Conservation (phyloP, 1,140 invertebrate genomes). For the Temnothorax longispinosus region DNA sequence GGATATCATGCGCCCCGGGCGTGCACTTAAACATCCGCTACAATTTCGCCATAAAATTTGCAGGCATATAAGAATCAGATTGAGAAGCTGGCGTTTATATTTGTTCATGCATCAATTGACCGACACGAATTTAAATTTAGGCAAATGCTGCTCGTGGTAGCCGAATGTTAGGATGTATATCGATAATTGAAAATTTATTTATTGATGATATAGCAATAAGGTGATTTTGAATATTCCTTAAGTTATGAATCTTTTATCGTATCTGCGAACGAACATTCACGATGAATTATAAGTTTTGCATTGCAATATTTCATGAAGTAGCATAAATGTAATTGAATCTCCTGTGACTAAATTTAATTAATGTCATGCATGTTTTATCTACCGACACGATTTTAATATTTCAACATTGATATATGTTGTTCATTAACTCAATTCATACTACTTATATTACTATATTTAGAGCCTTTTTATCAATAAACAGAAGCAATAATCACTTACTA, state of each 20-base stretch:
- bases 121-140: conserved; percentile 7
- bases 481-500: not conserved
- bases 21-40: conserved; percentile 69
- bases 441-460: not conserved
- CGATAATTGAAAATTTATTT: conserved; percentile 11
- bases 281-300: conserved; percentile 32
- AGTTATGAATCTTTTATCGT: conserved; percentile 22
- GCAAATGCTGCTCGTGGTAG: not conserved
- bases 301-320: conserved; percentile 14
- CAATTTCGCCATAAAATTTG: conserved; percentile 63
- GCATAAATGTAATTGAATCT: conserved; percentile 23
- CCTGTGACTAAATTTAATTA: conserved; percentile 26
- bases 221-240: conserved; percentile 21
- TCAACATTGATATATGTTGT: conserved; percentile 4
- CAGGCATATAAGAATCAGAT: conserved; percentile 30
- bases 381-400: conserved; percentile 9
- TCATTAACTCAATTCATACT: not conserved
- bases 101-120: not conserved
- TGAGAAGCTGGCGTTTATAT: conserved; percentile 39
- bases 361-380: conserved; percentile 4
- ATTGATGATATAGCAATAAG: not conserved
- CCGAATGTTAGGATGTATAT: not conserved
- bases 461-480: not conserved
- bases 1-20: conserved; percentile 65
- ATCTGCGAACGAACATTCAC: not conserved